These are phyloP conservation scores for Diabrotica undecimpunctata DNA, from an alignment of 1,140 invertebrate genomes.

Conservation along the genomic window DNA sequence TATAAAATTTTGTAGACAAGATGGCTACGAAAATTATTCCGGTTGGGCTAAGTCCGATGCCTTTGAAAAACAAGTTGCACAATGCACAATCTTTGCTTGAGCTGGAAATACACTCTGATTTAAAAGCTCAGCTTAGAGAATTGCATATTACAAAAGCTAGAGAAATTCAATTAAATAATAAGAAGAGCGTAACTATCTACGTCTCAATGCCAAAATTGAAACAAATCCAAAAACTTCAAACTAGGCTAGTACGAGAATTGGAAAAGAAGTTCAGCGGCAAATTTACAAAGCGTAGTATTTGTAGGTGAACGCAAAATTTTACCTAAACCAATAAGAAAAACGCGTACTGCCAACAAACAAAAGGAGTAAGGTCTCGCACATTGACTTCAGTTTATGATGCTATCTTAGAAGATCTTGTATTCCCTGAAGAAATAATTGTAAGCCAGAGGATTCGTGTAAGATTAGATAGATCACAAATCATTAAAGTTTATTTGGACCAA, in stretches of 20 bases:
- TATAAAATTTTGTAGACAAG: no score
- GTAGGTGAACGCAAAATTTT: slow-evolving; percentile 97
- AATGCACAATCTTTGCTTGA: slow-evolving; percentile 92
- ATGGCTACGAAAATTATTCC: slow-evolving; percentile 85
- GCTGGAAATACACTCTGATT: slow-evolving; percentile 94
- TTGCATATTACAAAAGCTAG: slow-evolving; percentile 95
- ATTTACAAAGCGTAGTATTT: slow-evolving; percentile 97
- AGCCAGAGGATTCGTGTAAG: slow-evolving; percentile 96
- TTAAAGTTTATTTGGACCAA: slow-evolving; percentile 99
- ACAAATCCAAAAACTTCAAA: slow-evolving; percentile 97
- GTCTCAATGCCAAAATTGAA: slow-evolving; percentile 97
- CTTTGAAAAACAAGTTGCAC: slow-evolving; percentile 87
- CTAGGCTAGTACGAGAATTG: slow-evolving; percentile 90
- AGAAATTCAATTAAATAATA: slow-evolving; percentile 89
- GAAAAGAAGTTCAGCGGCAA: slow-evolving; percentile 99
- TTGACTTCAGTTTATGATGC: slow-evolving; percentile 96
- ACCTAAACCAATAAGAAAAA: slow-evolving; percentile 95
- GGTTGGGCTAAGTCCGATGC: slow-evolving; percentile 84
- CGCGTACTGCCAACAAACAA: slow-evolving; percentile 91
- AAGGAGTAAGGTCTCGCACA: slow-evolving; percentile 90
- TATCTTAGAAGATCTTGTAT: slow-evolving; percentile 95
- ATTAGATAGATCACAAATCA: slow-evolving; percentile 90
- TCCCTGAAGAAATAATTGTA: slow-evolving; percentile 98
- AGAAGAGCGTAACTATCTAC: slow-evolving; percentile 97
- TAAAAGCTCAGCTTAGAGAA: slow-evolving; percentile 93